Evolutionary conservation across 2,888 invertebrate species (phyloP), one percentile per base, ranked within the genome.

Genomic region (Ennomos erosarius): DNA sequence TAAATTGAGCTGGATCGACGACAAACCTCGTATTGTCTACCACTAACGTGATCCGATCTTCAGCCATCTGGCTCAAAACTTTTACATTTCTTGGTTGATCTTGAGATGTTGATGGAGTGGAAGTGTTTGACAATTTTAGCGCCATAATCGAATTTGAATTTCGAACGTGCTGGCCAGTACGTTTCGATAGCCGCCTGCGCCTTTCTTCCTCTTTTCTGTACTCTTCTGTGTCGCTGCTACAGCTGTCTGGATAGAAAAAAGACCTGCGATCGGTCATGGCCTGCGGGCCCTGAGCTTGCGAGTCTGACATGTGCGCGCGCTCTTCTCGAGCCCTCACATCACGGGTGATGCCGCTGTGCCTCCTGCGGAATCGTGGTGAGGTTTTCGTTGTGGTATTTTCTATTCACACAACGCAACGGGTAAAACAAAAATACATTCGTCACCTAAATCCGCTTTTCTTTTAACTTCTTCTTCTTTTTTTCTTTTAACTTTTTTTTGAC

Each of bases 11-110:
- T 8, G 98, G 97, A 85, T 99, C 99, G 16, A 99, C 96, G 45
- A 99, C 96, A 61, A 90, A 90, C 67, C 98, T 93, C 0, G 99
- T 99, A 76, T 97, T 98, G 80, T 99, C 99, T 10, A 99, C 99
- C n/a, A 99, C 96, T 49, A 99, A 93, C 1, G 98, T 98, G 54
- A 99, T 96, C 59, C 97, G 92, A 72, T 97, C 97, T 55, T 96
- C 96, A 55, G 93, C 93, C 16, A 87, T 74, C 59, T 79, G 84
- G 52, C 79, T 82, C 64, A 70, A 75, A 0, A 57, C 46, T 64
- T 88, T 88, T 62, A 82, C 83, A 55, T 85, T 88, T 13, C 85
- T 79, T 0, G 83, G 76, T 6, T 79, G 79, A 57, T 88, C 88
- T 55, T 84, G 84, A 0, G 90, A 89, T 3, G 91, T 90, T 0